Conservation (phyloP, 2,888 invertebrate genomes). For the Hypomecis punctinalis region DNA sequence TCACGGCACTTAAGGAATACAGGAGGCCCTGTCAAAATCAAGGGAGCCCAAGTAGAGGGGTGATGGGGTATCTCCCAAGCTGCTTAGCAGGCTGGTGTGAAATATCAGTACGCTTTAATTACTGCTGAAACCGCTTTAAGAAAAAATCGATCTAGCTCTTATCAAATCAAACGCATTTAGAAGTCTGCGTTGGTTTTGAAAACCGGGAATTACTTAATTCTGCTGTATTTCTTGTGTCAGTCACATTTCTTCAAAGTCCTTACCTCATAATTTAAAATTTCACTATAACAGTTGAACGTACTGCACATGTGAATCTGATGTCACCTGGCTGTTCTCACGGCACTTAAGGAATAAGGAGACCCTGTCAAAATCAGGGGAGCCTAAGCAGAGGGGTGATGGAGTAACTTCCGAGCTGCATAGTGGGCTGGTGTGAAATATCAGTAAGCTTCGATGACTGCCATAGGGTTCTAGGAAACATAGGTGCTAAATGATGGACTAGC, state of each 20-base stretch:
- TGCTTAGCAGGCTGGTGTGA: slow-evolving; percentile 20
- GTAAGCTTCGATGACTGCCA: background rate
- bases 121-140: background rate
- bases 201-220: no score
- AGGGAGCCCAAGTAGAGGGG: background rate
- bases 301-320: slow-evolving; percentile 33
- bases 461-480: no score
- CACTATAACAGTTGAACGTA: no score
- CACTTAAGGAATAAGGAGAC: slow-evolving; percentile 52
- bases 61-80: slow-evolving; percentile 6
- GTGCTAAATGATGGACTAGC: no score
- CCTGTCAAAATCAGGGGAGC: slow-evolving; percentile 25
- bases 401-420: slow-evolving; percentile 13
- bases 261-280: no score
- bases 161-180: no score
- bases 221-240: no score
- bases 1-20: slow-evolving; percentile 57
- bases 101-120: slow-evolving; percentile 5
- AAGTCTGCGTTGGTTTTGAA: no score
- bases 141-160: no score
- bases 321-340: slow-evolving; percentile 57
- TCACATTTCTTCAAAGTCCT: no score
- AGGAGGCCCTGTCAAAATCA: slow-evolving; percentile 34
- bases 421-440: slow-evolving; percentile 20
- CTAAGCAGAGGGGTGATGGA: background rate